Evolutionary conservation across 2,888 invertebrate genomes (phyloP).

Genomic region (Anarsia innoxiella): DNA sequence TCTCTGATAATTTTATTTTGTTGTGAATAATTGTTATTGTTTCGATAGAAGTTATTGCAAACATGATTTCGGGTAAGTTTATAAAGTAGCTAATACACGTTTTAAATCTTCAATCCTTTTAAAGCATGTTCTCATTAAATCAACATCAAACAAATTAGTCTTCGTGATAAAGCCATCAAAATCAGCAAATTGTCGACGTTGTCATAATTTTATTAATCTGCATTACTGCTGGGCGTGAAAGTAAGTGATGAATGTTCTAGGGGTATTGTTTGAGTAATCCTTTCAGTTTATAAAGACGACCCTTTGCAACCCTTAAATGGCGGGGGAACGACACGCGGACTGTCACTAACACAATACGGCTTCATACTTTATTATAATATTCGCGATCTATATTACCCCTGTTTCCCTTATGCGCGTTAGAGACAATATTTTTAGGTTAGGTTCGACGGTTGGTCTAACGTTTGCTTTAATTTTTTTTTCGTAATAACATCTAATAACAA

Average conservation of each 20-base stretch:
- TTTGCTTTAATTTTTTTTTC: too few relatives aligned
- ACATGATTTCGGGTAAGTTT: too few relatives aligned
- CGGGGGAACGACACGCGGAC: slow-evolving; percentile 62
- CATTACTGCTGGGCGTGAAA: slow-evolving; percentile 48
- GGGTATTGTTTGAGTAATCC: slow-evolving; percentile 64
- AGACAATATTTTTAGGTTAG: too few relatives aligned
- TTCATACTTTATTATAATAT: slow-evolving; percentile 70
- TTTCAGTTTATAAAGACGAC: slow-evolving; percentile 63
- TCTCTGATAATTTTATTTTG: too few relatives aligned
- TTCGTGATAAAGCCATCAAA: slow-evolving; percentile 9
- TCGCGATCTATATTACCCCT: slow-evolving; percentile 59
- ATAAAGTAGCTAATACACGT: too few relatives aligned
- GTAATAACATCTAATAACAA: too few relatives aligned
- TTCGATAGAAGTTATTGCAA: too few relatives aligned
- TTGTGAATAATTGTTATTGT: too few relatives aligned
- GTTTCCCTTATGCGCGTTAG: slow-evolving; percentile 36
- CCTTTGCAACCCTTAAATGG: slow-evolving; percentile 61
- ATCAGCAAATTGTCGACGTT: slow-evolving; percentile 27
- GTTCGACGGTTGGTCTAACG: too few relatives aligned
- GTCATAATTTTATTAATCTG: slow-evolving; percentile 49
- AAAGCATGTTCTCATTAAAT: background rate
- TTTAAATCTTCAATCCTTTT: background rate
- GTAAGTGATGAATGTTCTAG: slow-evolving; percentile 58
- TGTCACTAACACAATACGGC: slow-evolving; percentile 70
- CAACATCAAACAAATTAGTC: background rate